Conservation (phyloP, 2,888 invertebrate genomes). For the Cinara cedri region DNA sequence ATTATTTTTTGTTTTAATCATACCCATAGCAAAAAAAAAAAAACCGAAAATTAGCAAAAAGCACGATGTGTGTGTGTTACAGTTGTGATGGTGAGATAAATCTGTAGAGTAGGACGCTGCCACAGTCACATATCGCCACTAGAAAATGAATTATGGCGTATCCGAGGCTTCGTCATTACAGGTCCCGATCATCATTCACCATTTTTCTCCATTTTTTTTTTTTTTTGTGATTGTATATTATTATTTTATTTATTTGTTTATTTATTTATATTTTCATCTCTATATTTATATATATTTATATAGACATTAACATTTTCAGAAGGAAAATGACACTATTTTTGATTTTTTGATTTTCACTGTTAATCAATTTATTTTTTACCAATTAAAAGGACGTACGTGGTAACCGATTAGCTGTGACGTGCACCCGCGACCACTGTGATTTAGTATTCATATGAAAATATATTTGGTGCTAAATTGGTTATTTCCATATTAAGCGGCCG, state of each 20-base stretch:
- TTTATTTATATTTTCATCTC: slow-evolving; percentile 21
- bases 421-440: too few relatives aligned
- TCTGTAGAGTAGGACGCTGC: slow-evolving; percentile 58
- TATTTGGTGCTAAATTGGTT: too few relatives aligned
- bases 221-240: slow-evolving; percentile 12
- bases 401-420: too few relatives aligned
- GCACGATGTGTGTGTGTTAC: slow-evolving; percentile 56
- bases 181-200: slow-evolving; percentile 66
- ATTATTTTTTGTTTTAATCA: slow-evolving; percentile 36
- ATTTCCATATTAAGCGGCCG: too few relatives aligned
- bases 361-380: too few relatives aligned
- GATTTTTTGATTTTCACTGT: too few relatives aligned
- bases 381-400: too few relatives aligned
- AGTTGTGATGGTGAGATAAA: slow-evolving; percentile 57
- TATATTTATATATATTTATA: too few relatives aligned
- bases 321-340: slow-evolving; percentile 35
- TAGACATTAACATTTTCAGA: slow-evolving; percentile 42
- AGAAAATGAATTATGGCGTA: slow-evolving; percentile 73
- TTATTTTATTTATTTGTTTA: slow-evolving; percentile 15
- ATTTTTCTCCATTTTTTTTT: slow-evolving; percentile 35
- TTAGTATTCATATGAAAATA: too few relatives aligned
- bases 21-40: slow-evolving; percentile 38
- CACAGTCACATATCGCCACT: slow-evolving; percentile 59
- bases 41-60: slow-evolving; percentile 54
- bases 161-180: slow-evolving; percentile 81